These are phyloP conservation scores for Deilephila elpenor DNA, from an alignment of 2,888 invertebrate genomes.

Conservation along the genomic window DNA sequence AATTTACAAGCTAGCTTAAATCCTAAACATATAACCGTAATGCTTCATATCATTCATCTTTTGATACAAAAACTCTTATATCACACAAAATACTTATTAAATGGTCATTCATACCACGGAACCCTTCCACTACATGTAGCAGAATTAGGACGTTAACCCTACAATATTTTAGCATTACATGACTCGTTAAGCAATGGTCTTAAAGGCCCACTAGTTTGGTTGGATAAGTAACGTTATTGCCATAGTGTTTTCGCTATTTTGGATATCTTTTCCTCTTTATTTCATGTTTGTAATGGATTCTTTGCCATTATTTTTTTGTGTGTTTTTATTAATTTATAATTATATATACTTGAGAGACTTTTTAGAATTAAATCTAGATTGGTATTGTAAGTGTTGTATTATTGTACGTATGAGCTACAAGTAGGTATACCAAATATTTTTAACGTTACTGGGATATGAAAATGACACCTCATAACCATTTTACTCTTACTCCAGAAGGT, in stretches of 20 bases:
- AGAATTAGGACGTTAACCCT: constrained; percentile 53
- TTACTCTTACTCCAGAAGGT: too few relatives aligned
- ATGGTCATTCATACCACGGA: constrained; percentile 26
- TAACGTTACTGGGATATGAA: too few relatives aligned
- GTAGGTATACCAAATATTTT: too few relatives aligned
- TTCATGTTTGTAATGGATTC: background rate
- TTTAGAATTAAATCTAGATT: too few relatives aligned
- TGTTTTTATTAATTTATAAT: too few relatives aligned
- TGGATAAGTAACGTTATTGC: constrained; percentile 24
- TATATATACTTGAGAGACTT: too few relatives aligned
- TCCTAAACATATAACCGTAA: too few relatives aligned
- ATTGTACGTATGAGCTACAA: too few relatives aligned
- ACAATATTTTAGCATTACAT: constrained; percentile 54
- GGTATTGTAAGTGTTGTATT: too few relatives aligned
- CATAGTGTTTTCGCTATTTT: constrained; percentile 22
- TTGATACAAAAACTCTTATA: constrained; percentile 14
- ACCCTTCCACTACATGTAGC: constrained; percentile 55
- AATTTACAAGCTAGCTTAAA: too few relatives aligned
- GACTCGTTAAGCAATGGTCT: constrained; percentile 48
- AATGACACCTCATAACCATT: too few relatives aligned
- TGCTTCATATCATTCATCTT: too few relatives aligned
- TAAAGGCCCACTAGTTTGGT: constrained; percentile 31
- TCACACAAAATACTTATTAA: constrained; percentile 26
- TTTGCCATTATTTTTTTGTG: background rate
- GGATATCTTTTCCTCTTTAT: background rate